Percentiles rank a stretch among this genome's conserved stretches.
phyloP scores from a whole-genome alignment of 2,888 invertebrate species.

The Phorcus lineatus region DNA sequence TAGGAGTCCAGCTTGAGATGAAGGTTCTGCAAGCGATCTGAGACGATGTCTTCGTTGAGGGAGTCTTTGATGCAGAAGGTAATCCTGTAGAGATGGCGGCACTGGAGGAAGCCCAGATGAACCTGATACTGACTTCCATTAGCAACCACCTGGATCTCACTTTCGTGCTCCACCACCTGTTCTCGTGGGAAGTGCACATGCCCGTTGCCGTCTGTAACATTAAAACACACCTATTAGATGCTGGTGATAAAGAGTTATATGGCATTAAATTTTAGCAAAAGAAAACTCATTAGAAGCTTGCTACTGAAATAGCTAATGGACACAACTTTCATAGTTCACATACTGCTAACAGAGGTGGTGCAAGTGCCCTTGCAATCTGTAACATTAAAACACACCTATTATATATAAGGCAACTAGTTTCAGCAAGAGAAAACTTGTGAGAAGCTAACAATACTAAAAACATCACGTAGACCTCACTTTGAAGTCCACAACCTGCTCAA shows the following conservation, averaged over 20 bases:
- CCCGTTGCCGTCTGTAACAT: slow-evolving; percentile 14
- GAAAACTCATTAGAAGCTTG: too few species aligned
- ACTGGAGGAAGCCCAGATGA: slow-evolving; percentile 74
- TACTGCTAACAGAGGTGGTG: too few species aligned
- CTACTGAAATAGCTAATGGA: too few species aligned
- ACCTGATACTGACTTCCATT: slow-evolving; percentile 59
- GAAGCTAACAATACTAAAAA: too few species aligned
- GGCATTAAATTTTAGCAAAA: too few species aligned
- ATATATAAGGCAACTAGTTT: too few species aligned
- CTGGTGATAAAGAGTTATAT: background rate
- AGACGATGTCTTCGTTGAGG: slow-evolving; percentile 59
- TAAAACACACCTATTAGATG: background rate
- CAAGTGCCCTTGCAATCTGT: too few species aligned
- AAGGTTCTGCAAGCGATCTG: slow-evolving; percentile 66
- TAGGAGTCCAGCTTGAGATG: slow-evolving; percentile 56
- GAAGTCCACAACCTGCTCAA: too few species aligned
- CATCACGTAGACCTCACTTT: too few species aligned
- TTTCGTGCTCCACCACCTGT: slow-evolving; percentile 60
- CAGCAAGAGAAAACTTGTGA: too few species aligned
- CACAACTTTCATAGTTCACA: too few species aligned
- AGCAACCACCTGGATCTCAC: slow-evolving; percentile 63
- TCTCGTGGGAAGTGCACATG: slow-evolving; percentile 61
- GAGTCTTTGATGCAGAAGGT: slow-evolving; percentile 60
- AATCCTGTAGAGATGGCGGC: slow-evolving; percentile 71
- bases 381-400: too few species aligned